Evolutionary conservation across 2,797 vertebrate species (phyloP), one percentile per base, ranked within the genome.

Genomic region (Clarias pachynema): DNA sequence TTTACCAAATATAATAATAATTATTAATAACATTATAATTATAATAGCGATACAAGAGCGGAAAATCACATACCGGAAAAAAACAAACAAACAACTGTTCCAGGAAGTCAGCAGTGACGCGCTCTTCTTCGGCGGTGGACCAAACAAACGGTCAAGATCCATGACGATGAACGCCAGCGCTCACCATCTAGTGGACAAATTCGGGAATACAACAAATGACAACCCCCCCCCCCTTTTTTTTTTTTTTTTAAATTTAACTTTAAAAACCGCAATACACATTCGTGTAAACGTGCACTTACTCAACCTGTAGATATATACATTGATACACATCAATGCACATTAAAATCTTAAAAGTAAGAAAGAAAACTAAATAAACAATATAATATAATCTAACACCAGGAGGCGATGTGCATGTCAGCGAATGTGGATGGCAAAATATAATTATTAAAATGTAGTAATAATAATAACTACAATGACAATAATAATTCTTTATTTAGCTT

Each of bases 51-150:
- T 3, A 60, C 5, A 18, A 26, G 4, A 63, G 4, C 1, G 18
- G 15, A 60, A 65, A 80, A 20, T 40, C 3, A 80, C 60, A 20
- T 29, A 80, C 78, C 78, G 34, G 10, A 37, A 37, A 37, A 37
- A 37, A 31, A 31, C 31, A 31, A 34, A 24, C n/a, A 60, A 2
- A 12, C 12, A 75, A 29, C 16, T 2, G 15, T 4, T 34, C 14
- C 75, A 65, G 78, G 78, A 65, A 65, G 16, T 0, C 59, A 16
- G n/a, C 2, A 16, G 77, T 20, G 1, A 14, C 24, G 59, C 5
- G 31, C 60, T 65, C 78, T 80, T 80, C 60, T 65, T 80, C 60
- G 37, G 37, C 4, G 8, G 78, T 49, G 78, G 65, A 65, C 12
- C 29, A 1, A 65, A 62, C 18, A 60, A 7, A 2, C 20, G 16